A percentile compares a stretch with the other conserved stretches of the same genome.
Evolutionary conservation across 2,797 vertebrate genomes (phyloP).

Genomic region (Mallotus villosus): DNA sequence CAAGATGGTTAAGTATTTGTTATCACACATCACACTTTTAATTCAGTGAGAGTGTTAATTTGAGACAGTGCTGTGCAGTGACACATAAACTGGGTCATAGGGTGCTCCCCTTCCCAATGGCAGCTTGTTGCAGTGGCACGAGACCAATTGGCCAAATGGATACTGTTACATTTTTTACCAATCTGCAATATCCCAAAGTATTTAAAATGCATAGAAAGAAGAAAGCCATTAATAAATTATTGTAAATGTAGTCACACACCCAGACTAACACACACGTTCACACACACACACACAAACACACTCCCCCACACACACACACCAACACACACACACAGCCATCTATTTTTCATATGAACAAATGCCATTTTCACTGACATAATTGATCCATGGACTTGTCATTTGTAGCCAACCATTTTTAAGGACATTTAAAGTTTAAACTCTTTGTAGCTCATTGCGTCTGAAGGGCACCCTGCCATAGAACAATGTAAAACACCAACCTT

Average conservation of each 20-base stretch:
- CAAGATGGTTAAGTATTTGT: no score
- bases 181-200: slow-evolving; percentile 46
- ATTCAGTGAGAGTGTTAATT: slow-evolving; percentile 16
- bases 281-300: not conserved
- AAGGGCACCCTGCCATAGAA: not conserved
- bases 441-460: slow-evolving; percentile 25
- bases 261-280: not conserved
- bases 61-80: slow-evolving; percentile 17
- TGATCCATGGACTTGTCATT: slow-evolving; percentile 42
- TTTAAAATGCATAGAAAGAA: slow-evolving; percentile 64
- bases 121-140: slow-evolving; percentile 63
- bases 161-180: slow-evolving; percentile 58
- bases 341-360: slow-evolving; percentile 28
- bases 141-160: slow-evolving; percentile 56
- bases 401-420: slow-evolving; percentile 33
- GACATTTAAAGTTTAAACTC: slow-evolving; percentile 32
- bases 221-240: slow-evolving; percentile 61
- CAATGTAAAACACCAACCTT: not conserved
- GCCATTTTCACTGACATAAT: slow-evolving; percentile 48
- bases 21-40: slow-evolving; percentile 10
- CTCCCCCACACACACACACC: not conserved
- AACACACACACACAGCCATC: slow-evolving; percentile 6
- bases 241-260: slow-evolving; percentile 41
- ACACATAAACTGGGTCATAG: slow-evolving; percentile 62
- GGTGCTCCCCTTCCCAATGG: slow-evolving; percentile 55